These are phyloP conservation scores for Bombus huntii DNA, from an alignment of 1,140 invertebrate species.

Conservation along the genomic window DNA sequence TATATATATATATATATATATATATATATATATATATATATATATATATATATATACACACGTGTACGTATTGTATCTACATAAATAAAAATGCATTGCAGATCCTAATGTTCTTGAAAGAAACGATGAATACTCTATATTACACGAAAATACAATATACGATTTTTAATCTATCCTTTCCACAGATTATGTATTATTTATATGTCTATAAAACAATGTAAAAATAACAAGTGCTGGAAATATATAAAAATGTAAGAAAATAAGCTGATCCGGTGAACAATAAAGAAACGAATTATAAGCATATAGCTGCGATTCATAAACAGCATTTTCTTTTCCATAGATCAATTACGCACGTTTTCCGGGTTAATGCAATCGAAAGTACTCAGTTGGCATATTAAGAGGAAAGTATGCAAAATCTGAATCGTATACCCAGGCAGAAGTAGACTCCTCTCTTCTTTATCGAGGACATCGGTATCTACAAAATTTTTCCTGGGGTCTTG, in stretches of 20 bases:
- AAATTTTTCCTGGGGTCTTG: conserved; percentile 4
- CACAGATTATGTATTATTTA: conserved; percentile 32
- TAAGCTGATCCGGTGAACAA: conserved; percentile 7
- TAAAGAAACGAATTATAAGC: background rate
- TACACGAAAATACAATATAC: conserved; percentile 21
- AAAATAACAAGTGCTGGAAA: conserved; percentile 42
- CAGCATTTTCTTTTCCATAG: background rate
- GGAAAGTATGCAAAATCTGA: background rate
- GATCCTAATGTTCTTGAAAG: conserved; percentile 30
- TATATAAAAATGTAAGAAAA: conserved; percentile 48
- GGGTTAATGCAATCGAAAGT: background rate
- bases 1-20: background rate
- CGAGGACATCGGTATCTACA: background rate
- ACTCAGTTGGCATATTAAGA: background rate
- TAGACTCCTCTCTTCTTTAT: background rate
- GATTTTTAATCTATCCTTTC: conserved; percentile 28
- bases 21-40: background rate
- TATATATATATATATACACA: background rate
- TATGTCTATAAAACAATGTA: conserved; percentile 36
- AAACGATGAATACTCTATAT: conserved; percentile 32
- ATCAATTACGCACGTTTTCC: background rate
- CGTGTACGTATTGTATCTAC: background rate
- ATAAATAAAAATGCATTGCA: conserved; percentile 63
- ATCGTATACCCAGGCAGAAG: background rate
- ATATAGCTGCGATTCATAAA: background rate